Evolutionary conservation across 2,113 vertebrate genomes (phyloP).

Genomic region (Cheilinus undulatus): DNA sequence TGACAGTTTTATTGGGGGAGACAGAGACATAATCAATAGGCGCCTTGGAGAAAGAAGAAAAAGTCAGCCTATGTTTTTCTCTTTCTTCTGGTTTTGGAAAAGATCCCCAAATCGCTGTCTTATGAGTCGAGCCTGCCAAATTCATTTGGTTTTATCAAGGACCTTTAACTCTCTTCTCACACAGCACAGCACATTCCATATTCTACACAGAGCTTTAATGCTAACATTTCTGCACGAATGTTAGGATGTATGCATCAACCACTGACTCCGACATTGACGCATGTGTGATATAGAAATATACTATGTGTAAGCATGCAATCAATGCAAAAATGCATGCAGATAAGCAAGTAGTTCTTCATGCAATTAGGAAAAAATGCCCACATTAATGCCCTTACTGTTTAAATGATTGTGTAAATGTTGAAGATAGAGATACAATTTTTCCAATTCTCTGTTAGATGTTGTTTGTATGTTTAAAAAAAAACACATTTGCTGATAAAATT

Average conservation of each 20-base stretch:
- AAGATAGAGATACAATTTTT: not conserved
- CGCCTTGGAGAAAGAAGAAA: slow-evolving; percentile 72
- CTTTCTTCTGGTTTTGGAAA: slow-evolving; percentile 77
- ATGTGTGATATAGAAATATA: slow-evolving; percentile 20
- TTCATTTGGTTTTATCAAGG: slow-evolving; percentile 81
- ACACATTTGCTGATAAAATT: slow-evolving; percentile 1
- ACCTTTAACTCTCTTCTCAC: slow-evolving; percentile 68
- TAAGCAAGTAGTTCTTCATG: not conserved
- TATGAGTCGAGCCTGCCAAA: slow-evolving; percentile 70
- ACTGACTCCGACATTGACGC: not conserved
- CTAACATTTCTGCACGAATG: slow-evolving; percentile 33
- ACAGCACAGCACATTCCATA: slow-evolving; percentile 51
- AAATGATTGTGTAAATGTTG: not conserved
- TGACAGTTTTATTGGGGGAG: slow-evolving; percentile 79
- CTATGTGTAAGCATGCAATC: not conserved
- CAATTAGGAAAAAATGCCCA: not conserved
- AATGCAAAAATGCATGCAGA: slow-evolving; percentile 1
- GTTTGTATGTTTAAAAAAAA: not conserved
- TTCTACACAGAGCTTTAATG: slow-evolving; percentile 40
- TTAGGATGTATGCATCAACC: slow-evolving; percentile 9
- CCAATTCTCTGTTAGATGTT: not conserved
- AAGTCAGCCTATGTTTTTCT: slow-evolving; percentile 61
- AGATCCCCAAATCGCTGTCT: slow-evolving; percentile 69
- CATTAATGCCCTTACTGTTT: not conserved
- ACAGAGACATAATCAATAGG: slow-evolving; percentile 80